Evolutionary conservation across 2,888 invertebrate species (phyloP).

Genomic region (Ochropacha duplaris): DNA sequence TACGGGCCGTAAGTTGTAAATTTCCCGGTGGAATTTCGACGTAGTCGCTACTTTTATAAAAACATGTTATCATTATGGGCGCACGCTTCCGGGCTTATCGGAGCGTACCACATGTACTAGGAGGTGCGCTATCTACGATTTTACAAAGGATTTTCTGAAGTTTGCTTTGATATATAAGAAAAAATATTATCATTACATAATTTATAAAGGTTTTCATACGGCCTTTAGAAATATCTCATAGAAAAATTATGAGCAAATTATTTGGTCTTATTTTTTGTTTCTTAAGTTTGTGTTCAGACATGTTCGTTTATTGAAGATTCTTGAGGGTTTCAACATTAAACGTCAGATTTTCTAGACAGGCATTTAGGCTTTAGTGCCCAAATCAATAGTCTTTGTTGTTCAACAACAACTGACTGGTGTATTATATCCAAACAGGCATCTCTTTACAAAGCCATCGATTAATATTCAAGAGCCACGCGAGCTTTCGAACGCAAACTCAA

Average conservation of each 20-base stretch:
- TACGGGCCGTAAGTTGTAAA: too few relatives aligned
- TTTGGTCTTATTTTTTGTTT: too few relatives aligned
- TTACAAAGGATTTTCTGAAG: background rate
- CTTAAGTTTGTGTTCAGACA: too few relatives aligned
- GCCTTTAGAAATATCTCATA: too few relatives aligned
- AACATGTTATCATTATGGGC: background rate
- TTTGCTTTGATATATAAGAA: background rate
- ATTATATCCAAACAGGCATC: background rate
- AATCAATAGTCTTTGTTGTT: background rate
- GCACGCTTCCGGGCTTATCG: background rate
- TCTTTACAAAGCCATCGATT: background rate
- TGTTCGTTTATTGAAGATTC: too few relatives aligned
- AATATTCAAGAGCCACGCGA: constrained; percentile 4
- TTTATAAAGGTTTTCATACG: too few relatives aligned
- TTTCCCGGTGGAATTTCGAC: too few relatives aligned
- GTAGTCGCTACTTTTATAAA: background rate
- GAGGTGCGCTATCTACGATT: background rate
- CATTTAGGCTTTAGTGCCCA: background rate
- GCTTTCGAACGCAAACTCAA: background rate
- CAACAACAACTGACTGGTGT: background rate
- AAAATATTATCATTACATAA: too few relatives aligned
- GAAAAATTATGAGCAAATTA: too few relatives aligned
- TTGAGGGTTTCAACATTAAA: background rate
- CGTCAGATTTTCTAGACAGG: background rate
- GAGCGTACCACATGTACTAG: background rate